Percentiles rank a stretch among this genome's conserved stretches.
phyloP scores from a whole-genome alignment of 2,797 vertebrate species.

The Tenualosa ilisha region DNA sequence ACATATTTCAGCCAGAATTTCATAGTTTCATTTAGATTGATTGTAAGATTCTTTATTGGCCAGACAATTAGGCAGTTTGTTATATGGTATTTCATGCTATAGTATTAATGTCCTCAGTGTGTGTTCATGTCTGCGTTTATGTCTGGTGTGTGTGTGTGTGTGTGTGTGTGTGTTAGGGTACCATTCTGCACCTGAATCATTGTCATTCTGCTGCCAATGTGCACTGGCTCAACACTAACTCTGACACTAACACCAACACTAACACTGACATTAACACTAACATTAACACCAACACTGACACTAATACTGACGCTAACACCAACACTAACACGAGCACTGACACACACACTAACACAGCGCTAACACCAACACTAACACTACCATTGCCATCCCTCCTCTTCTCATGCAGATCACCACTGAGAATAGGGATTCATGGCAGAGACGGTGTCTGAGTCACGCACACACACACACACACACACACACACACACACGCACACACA shows the following conservation, averaged over 20 bases:
- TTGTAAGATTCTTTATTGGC: constrained; percentile 35
- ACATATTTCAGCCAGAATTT: constrained; percentile 46
- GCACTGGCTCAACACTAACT: background rate
- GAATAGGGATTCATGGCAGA: background rate
- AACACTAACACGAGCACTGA: too few species aligned
- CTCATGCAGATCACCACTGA: background rate
- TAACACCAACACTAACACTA: too few species aligned
- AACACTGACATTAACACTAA: too few species aligned
- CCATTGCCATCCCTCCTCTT: background rate
- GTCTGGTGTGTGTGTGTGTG: constrained; percentile 28
- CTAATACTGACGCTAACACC: too few species aligned
- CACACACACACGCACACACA: background rate
- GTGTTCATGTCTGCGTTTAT: background rate
- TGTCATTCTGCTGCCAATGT: constrained; percentile 33
- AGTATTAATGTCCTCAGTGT: background rate
- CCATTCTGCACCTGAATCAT: constrained; percentile 32
- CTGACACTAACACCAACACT: too few species aligned
- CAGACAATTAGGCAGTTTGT: constrained; percentile 16
- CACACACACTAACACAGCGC: too few species aligned
- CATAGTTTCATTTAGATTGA: constrained; percentile 34
- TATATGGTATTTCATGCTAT: background rate
- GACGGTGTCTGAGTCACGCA: background rate
- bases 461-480: background rate
- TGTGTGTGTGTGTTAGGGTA: constrained; percentile 17
- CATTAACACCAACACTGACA: too few species aligned